Base-by-base conservation (phyloP, 2,888 invertebrate species). In the Fragum sueziense region DNA sequence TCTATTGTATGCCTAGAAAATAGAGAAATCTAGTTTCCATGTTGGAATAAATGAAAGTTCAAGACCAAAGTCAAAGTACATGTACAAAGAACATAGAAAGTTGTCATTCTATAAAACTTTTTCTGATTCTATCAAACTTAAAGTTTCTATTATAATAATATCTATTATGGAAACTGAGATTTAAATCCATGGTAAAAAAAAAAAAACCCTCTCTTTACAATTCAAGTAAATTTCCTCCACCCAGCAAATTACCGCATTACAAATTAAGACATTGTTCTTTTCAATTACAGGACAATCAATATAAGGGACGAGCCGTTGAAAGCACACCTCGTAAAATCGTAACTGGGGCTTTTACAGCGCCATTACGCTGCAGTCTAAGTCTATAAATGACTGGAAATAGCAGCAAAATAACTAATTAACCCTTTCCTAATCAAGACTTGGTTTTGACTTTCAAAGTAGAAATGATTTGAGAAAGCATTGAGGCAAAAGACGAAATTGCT, bases 231-330 rank as follows among this genome's bases (percentile, higher is more conserved):
- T 33, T 47, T 47, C 37, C 33, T 0, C n/a, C n/a, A n/a, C 37
- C 11, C 54, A 34, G 34, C 22, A 54, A 54, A 70, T 70, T 54
- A 70, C 70, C 54, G 33, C 70, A 70, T 70, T 57, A 54, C 37
- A 54, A 70, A 54, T 70, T 70, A 65, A 34, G 52, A 70, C 70
- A 70, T 70, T 70, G 70, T 70, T 70, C 57, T 34, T 54, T 54
- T 57, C 70, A 70, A 70, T 70, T 70, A 70, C 31, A 9, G 11
- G 14, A 34, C 54, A 70, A 70, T 70, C 70, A 70, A 70, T 70
- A 70, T 52, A 33, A 31, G 33, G 17, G 65, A 27, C 47, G 34
- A 65, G 41, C 65, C 41, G 65, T n/a, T 37, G 65, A 65, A 22
- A 17, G 11, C 27, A 9, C n/a, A 37, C 27, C 65, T 65, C 41